Percentiles rank a stretch among this genome's conserved stretches.
Conservation (phyloP, 2,888 invertebrate genomes). For the Ichneumon xanthorius region DNA sequence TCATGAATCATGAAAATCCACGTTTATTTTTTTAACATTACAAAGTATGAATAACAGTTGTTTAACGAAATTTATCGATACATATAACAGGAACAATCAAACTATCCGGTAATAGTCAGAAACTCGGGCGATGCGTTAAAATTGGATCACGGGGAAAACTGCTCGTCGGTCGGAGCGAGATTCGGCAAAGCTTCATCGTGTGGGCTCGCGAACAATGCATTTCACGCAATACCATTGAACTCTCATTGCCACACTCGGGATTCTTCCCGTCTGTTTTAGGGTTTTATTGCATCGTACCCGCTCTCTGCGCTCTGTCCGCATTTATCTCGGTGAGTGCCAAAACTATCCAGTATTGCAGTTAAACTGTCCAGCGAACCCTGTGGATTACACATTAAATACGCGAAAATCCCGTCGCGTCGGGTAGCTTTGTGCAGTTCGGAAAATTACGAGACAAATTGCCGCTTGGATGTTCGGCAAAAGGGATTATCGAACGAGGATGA, state of each 20-base stretch:
- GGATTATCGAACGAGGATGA: slow-evolving; percentile 7
- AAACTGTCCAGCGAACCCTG: background rate
- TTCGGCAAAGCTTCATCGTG: background rate
- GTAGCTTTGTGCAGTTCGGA: background rate
- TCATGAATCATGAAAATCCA: background rate
- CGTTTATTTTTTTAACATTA: background rate
- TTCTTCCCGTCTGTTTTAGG: background rate
- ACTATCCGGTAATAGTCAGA: slow-evolving; percentile 14
- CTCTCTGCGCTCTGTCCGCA: background rate
- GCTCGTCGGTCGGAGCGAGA: background rate
- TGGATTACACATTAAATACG: background rate
- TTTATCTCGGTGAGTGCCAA: background rate
- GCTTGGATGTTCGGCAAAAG: background rate
- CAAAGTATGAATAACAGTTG: background rate
- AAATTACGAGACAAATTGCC: background rate
- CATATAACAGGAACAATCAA: background rate
- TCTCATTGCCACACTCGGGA: slow-evolving; percentile 4
- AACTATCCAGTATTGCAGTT: background rate
- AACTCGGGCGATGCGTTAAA: background rate
- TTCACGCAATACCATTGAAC: background rate
- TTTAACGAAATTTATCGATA: background rate
- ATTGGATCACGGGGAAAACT: slow-evolving; percentile 8
- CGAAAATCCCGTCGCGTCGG: background rate
- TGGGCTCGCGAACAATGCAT: background rate
- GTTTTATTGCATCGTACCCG: slow-evolving; percentile 6